phyloP scores from a whole-genome alignment of 2,888 invertebrate species.

The Lasioglossum leucozonium region DNA sequence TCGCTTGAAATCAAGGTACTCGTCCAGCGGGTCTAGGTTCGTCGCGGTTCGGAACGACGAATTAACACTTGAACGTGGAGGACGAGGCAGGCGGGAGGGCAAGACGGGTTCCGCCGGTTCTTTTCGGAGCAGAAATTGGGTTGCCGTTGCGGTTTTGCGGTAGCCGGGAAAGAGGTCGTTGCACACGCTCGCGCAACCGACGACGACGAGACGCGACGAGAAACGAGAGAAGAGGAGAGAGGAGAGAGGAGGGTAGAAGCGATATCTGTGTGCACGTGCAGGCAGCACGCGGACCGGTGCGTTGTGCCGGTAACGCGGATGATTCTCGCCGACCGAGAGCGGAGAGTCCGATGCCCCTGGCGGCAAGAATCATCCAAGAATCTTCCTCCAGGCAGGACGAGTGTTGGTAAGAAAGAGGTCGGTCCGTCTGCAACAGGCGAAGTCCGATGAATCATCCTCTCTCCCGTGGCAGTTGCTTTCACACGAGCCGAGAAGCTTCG shows the following conservation, averaged over 20 bases:
- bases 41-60: neutral
- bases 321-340: neutral
- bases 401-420: slow-evolving; percentile 60
- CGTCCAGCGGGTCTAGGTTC: neutral
- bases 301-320: slow-evolving; percentile 7
- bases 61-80: neutral
- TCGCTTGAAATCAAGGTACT: neutral
- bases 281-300: slow-evolving; percentile 8
- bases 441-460: slow-evolving; percentile 72
- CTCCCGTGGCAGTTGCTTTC: slow-evolving; percentile 49
- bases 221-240: slow-evolving; percentile 9
- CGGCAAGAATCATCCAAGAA: neutral
- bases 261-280: slow-evolving; percentile 24
- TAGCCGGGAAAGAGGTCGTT: slow-evolving; percentile 61
- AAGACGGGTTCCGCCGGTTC: slow-evolving; percentile 35
- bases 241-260: slow-evolving; percentile 12
- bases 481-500: slow-evolving; percentile 14
- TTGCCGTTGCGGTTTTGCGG: slow-evolving; percentile 72
- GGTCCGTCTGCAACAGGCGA: slow-evolving; percentile 65
- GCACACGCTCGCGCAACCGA: slow-evolving; percentile 12
- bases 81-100: neutral
- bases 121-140: slow-evolving; percentile 60
- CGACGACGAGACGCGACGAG: slow-evolving; percentile 18
- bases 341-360: neutral
- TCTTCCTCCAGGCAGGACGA: slow-evolving; percentile 18